Base-by-base conservation (phyloP, 1,140 invertebrate genomes). In the Trichoplusia ni region DNA sequence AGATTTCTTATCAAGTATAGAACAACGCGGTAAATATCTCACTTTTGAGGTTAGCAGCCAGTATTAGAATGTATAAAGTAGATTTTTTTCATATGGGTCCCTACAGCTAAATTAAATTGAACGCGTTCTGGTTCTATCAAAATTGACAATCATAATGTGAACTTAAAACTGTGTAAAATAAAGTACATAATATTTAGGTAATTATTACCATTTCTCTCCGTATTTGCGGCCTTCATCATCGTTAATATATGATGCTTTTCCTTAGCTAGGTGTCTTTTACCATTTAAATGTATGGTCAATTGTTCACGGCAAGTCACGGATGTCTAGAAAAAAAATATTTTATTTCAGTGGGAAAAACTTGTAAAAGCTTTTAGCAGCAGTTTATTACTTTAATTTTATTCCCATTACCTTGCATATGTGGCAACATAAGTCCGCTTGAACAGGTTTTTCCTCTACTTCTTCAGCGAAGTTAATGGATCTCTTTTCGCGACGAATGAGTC, bases 241-340 rank as follows among this genome's bases (percentile, higher is more conserved):
- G 69, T 76, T 0, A 87, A 63, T n/a, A 90, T 90, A 56, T 88
- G 75, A 19, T 82, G 76, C 61, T 90, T 90, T 37, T 90, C 87
- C 54, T 85, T 88, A 1, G 56, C 11, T 1, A 90, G 76, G 70
- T 90, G 87, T 31, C 61, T 74, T 68, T 87, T 90, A 1, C 87
- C 87, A 46, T 90, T 90, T 16, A 90, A 60, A 56, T 90, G 87
- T 56, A 77, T 79, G 0, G 82, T 84, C 87, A 90, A 87, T 71
- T 90, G 87, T 49, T 90, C 87, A 0, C 72, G 49, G 54, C 79
- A 84, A 0, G 79, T 86, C 66, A 90, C 74, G 1, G 70, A 72
- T 0, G 79, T 80, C 86, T 89, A n/a, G 64, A 49, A 79, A 77
- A 64, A 56, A 58, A 4, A 9, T 3, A 27, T 8, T 29, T 4